Percentiles rank a stretch among this genome's conserved stretches.
Evolutionary conservation across 2,888 invertebrate genomes (phyloP).

Genomic region (Hirtodrosophila duncani): DNA sequence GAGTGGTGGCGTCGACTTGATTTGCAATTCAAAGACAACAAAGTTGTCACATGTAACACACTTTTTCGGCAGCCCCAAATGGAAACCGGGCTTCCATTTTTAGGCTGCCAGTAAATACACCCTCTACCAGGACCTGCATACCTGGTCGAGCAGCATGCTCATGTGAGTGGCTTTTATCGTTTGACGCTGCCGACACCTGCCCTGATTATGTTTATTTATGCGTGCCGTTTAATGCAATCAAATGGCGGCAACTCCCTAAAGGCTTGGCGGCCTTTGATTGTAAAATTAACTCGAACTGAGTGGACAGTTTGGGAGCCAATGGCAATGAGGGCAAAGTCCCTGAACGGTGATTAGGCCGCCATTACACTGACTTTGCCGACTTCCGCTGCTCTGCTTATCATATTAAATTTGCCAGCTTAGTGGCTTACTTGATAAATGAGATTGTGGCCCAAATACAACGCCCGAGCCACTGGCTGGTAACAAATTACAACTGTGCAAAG

Average conservation of each 20-base stretch:
- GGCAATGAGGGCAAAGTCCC: conserved; percentile 14
- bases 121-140: too few species aligned
- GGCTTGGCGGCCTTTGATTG: conserved; percentile 45
- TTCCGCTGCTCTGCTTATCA: conserved; percentile 5
- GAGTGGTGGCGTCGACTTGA: conserved; percentile 47
- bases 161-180: conserved; percentile 25
- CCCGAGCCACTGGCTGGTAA: conserved; percentile 15
- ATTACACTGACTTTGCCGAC: conserved; percentile 22
- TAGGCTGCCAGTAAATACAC: too few species aligned
- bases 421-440: conserved; percentile 58
- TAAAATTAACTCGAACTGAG: conserved; percentile 48
- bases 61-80: conserved; percentile 5
- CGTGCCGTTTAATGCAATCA: conserved; percentile 66
- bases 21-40: conserved; percentile 66
- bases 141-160: too few species aligned
- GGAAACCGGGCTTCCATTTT: too few species aligned
- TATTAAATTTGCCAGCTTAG: conserved; percentile 55
- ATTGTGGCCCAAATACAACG: conserved; percentile 36
- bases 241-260: conserved; percentile 28
- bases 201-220: conserved; percentile 70
- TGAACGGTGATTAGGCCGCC: conserved; percentile 48
- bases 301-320: background rate
- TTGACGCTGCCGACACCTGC: conserved; percentile 14
- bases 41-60: conserved; percentile 43
- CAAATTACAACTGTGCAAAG: conserved; percentile 34